Conservation (phyloP, 2,797 vertebrate species). For the Chloroceryle amazona region DNA sequence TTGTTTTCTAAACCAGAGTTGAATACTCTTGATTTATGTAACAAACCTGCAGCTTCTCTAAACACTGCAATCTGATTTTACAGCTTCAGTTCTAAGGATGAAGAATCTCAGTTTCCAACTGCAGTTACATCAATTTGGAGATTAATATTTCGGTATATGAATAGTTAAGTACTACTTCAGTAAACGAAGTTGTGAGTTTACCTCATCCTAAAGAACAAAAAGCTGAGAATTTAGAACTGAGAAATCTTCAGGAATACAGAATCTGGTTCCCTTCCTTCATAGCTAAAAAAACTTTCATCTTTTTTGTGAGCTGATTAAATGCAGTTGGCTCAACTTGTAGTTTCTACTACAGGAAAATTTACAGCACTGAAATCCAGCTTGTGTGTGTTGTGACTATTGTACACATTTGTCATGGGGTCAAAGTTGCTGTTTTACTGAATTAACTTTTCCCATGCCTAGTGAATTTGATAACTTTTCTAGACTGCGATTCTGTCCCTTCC, state of each 20-base stretch:
- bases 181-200: neutral
- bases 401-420: neutral
- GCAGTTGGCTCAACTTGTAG: neutral
- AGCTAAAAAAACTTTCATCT: neutral
- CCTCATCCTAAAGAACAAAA: neutral
- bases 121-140: neutral
- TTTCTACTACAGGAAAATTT: neutral
- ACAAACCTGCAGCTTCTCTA: neutral
- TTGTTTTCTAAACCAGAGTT: neutral
- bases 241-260: neutral
- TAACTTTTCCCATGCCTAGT: neutral
- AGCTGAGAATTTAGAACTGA: neutral
- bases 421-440: neutral
- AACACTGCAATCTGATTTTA: neutral
- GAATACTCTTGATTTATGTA: neutral
- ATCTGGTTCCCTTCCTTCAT: neutral
- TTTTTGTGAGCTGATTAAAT: neutral
- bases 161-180: neutral
- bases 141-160: neutral
- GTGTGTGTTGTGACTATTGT: neutral
- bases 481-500: neutral
- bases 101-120: neutral
- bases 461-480: neutral
- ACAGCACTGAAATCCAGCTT: neutral
- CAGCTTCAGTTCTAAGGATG: neutral